Evolutionary conservation across 2,888 invertebrate genomes (phyloP).

Genomic region (Sphinx pinastri): DNA sequence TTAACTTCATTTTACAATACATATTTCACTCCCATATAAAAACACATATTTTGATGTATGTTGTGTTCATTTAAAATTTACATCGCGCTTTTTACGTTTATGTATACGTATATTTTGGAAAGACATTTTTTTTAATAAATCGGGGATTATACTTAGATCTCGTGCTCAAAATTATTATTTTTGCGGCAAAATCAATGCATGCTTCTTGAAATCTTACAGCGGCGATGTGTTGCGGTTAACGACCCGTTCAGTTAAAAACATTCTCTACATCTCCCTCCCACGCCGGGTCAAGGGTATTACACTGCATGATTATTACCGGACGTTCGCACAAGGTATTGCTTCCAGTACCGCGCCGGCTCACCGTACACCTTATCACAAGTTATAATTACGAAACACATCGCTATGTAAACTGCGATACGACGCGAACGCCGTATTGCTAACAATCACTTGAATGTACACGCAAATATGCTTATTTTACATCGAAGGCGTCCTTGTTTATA

Average conservation of each 20-base stretch:
- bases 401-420: not conserved
- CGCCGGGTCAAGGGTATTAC: slow-evolving; percentile 70
- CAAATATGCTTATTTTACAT: not conserved
- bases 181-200: slow-evolving; percentile 35
- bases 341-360: slow-evolving; percentile 1
- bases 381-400: slow-evolving; percentile 29
- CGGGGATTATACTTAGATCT: not conserved
- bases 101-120: no score
- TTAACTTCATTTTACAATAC: no score
- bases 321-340: slow-evolving; percentile 15
- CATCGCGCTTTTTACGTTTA: no score
- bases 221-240: slow-evolving; percentile 57
- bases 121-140: not conserved
- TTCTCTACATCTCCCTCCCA: slow-evolving; percentile 61
- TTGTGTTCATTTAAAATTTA: no score
- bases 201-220: slow-evolving; percentile 50
- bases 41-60: no score
- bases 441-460: not conserved
- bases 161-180: not conserved
- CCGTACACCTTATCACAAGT: slow-evolving; percentile 8
- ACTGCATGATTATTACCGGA: slow-evolving; percentile 32
- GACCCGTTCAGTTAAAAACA: slow-evolving; percentile 71
- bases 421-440: not conserved
- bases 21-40: no score
- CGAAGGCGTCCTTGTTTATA: no score